Percentiles rank a stretch among this genome's conserved stretches.
These are phyloP conservation scores for Stichopus horrens DNA, from an alignment of 53 echinoderm and acorn worm genomes.

Conservation along the genomic window DNA sequence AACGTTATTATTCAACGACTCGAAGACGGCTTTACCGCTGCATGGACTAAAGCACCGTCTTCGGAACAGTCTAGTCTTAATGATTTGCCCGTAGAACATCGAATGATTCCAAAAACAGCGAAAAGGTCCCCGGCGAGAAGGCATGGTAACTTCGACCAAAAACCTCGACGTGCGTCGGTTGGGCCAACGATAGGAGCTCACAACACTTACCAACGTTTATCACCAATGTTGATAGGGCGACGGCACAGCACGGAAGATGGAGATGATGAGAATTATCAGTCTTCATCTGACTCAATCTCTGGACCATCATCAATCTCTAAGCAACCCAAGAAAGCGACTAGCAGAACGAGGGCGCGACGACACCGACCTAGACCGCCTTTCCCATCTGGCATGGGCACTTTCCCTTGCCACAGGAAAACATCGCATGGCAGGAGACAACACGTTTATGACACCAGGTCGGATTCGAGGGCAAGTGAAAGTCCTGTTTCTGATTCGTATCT, in stretches of 20 bases:
- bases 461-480: constrained; percentile 46
- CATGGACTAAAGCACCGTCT: constrained; percentile 84
- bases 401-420: not conserved
- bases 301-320: constrained; percentile 27
- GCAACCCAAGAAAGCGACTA: constrained; percentile 24
- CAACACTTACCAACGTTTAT: constrained; percentile 17
- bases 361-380: constrained; percentile 39
- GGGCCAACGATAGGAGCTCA: constrained; percentile 29
- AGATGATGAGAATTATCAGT: constrained; percentile 47
- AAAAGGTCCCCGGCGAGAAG: constrained; percentile 39
- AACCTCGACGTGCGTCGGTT: constrained; percentile 33
- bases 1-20: constrained; percentile 84
- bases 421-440: constrained; percentile 32
- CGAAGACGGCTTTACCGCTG: constrained; percentile 93
- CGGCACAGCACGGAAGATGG: constrained; percentile 41
- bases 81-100: constrained; percentile 15
- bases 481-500: constrained; percentile 48
- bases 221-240: constrained; percentile 4
- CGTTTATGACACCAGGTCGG: constrained; percentile 34
- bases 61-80: constrained; percentile 41
- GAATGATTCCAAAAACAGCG: constrained; percentile 17
- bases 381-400: constrained; percentile 32
- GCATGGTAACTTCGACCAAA: constrained; percentile 19
- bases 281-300: constrained; percentile 38
- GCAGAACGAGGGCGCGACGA: constrained; percentile 30